Base-by-base conservation (phyloP, 2,888 invertebrate genomes). In the Euzophera pinguis region DNA sequence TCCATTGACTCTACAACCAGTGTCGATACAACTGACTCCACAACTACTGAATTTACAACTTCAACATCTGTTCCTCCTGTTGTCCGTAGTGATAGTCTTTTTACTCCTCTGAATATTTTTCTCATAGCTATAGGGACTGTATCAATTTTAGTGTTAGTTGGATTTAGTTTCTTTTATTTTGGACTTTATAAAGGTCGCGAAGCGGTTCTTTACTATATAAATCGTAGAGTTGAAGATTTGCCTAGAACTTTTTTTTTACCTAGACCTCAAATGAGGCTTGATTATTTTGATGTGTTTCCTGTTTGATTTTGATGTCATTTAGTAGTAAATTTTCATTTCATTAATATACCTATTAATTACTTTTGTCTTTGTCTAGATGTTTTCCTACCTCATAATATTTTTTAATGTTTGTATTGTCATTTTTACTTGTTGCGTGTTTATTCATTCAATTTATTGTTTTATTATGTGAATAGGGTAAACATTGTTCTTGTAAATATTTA, bases 161-260 rank as follows among this genome's bases (percentile, higher is more conserved):
- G 32, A n/a, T 47, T 47, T 10, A 32, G 32, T 32, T 47, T 47
- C 16, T 47, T 34, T n/a, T 47, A 34, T 13, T 47, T 14, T 32
- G 47, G 42, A n/a, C n/a, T 42, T 27, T 16, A 27, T 13, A 22
- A 3, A 12, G 42, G 42, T 27, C 42, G 42, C 27, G 42, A 42
- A 12, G 42, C 42, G 1, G 12, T 42, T 12, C 27, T 42, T 22
- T n/a, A 42, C 2, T n/a, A n/a, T 4, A 1, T 42, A 2, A 42
- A 22, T 27, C 42, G 27, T 12, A 6, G 27, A 42, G 27, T 42
- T 1, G 42, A 27, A 0, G 27, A 27, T 27, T 12, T 42, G 2
- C 42, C 42, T 12, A 42, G 42, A n/a, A 16, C 22, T n/a, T 42
- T 12, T 6, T 1, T 42, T 5, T 27, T 42, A n/a, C 42, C 42